Evolutionary conservation across 2,888 invertebrate species (phyloP), one percentile per base, ranked within the genome.

Genomic region (Leptinotarsa rubiginosa): DNA sequence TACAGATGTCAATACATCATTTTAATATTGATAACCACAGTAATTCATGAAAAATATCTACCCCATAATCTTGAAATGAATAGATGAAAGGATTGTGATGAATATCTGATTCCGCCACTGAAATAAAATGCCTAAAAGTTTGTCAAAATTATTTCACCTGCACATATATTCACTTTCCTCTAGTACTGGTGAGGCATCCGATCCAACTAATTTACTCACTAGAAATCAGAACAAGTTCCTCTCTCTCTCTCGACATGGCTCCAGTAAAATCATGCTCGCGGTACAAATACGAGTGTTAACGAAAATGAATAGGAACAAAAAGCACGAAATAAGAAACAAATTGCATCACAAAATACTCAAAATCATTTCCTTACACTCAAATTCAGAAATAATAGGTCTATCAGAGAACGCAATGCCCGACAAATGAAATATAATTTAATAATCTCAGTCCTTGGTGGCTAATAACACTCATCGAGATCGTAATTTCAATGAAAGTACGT

Each of bases 381-480:
- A 72, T 64, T 72, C 18, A 50, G 47, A 69, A 75, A 75, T 72
- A 71, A 62, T 68, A 75, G 65, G 47, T 62, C 69, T 67, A 75
- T 75, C 69, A 76, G 73, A 31, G 50, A 74, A 49, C 67, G 59
- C 70, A 75, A 74, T 80, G 78, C 80, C 79, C 77, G 69, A 73
- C 77, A 79, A 81, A 81, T 81, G 80, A 81, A 82, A 79, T 81
- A 77, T 82, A 82, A 83, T 83, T 83, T 82, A 77, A 80, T 78
- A 75, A 83, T 82, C 79, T 78, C 78, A 83, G 83, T 81, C 81
- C 82, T 82, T 82, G 80, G 77, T 75, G 73, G 77, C 75, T 85
- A 85, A 85, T 85, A 84, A 85, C 84, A 84, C 83, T 81, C 78
- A 84, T 85, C 85, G 84, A 84, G 81, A 83, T 82, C 74, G 80